These are phyloP conservation scores for Allophyes oxyacanthae DNA, from an alignment of 2,888 invertebrate genomes.

Conservation along the genomic window DNA sequence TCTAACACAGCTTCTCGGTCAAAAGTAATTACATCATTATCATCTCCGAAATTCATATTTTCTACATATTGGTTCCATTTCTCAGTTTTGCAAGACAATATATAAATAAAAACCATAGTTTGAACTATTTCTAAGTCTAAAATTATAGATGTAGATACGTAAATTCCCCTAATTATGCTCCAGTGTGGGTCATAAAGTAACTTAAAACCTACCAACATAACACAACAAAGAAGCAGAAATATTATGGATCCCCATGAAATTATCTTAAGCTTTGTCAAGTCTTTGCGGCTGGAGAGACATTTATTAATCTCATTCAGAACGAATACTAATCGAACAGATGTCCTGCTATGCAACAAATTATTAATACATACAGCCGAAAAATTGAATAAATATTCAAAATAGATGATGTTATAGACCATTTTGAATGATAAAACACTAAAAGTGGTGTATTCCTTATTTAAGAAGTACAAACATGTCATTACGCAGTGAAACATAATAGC, in stretches of 20 bases:
- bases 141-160: slow-evolving; percentile 19
- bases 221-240: slow-evolving; percentile 1
- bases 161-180: slow-evolving; percentile 21
- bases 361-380: slow-evolving; percentile 11
- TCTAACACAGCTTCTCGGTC: slow-evolving; percentile 17
- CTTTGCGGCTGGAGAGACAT: neutral
- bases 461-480: slow-evolving; percentile 13
- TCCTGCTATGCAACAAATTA: slow-evolving; percentile 23
- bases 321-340: slow-evolving; percentile 15
- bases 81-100: slow-evolving; percentile 26
- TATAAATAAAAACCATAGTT: slow-evolving; percentile 8
- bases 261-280: slow-evolving; percentile 14
- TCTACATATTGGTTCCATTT: slow-evolving; percentile 24
- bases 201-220: slow-evolving; percentile 20
- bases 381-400: slow-evolving; percentile 25
- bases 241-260: neutral
- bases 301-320: slow-evolving; percentile 18
- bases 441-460: neutral
- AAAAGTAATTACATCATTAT: slow-evolving; percentile 15
- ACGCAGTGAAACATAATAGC: neutral
- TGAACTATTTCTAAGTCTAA: slow-evolving; percentile 35
- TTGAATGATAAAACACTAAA: slow-evolving; percentile 2
- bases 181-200: slow-evolving; percentile 20
- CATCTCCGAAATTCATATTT: slow-evolving; percentile 13
- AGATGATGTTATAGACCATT: slow-evolving; percentile 28